Percentiles rank a stretch among this genome's conserved stretches.
These are phyloP conservation scores for Discoglossus pictus DNA, from an alignment of 2,797 vertebrate genomes.

Conservation along the genomic window DNA sequence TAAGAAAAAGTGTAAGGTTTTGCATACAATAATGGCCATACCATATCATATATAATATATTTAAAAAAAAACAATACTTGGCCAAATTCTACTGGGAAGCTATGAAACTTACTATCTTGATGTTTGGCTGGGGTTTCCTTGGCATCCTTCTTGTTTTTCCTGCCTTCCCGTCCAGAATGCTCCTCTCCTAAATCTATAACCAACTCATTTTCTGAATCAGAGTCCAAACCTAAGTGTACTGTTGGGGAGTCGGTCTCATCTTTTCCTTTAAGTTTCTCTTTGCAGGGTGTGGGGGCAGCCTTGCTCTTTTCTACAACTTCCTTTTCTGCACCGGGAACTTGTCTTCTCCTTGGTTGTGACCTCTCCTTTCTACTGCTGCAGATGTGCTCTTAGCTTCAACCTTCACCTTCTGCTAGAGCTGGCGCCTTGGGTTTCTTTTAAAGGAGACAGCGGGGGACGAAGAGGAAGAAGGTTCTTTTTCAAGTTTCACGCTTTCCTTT, in stretches of 20 bases:
- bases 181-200: constrained; percentile 97
- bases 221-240: constrained; percentile 84
- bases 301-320: constrained; percentile 83
- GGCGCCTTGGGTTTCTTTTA: constrained; percentile 79
- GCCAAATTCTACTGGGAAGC: too few species aligned
- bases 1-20: too few species aligned
- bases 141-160: constrained; percentile 83
- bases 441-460: constrained; percentile 46
- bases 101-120: constrained; percentile 76
- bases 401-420: constrained; percentile 75
- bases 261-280: constrained; percentile 81
- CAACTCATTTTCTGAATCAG: constrained; percentile 94
- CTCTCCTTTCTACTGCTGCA: constrained; percentile 64
- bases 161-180: constrained; percentile 83
- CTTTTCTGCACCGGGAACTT: constrained; percentile 72
- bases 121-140: constrained; percentile 81
- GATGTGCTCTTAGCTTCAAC: constrained; percentile 71
- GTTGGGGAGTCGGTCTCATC: constrained; percentile 81
- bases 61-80: too few species aligned
- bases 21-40: too few species aligned
- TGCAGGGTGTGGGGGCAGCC: constrained; percentile 68
- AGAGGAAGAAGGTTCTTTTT: constrained; percentile 70
- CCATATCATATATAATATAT: too few species aligned
- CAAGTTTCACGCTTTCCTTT: constrained; percentile 76
- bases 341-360: constrained; percentile 75